Conservation (phyloP, 1,140 invertebrate genomes). For the Plodia interpunctella region DNA sequence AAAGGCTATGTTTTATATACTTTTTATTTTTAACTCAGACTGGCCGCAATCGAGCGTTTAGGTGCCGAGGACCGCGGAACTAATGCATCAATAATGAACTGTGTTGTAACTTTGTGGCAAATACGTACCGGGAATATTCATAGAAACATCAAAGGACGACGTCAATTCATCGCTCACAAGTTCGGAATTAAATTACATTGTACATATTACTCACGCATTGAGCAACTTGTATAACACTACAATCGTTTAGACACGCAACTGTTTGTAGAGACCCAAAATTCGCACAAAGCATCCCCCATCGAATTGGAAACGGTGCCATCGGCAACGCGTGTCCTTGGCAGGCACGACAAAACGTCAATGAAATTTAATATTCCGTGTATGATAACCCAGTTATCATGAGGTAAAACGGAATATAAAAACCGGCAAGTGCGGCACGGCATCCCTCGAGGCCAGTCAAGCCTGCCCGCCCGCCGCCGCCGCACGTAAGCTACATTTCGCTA, state of each 20-base stretch:
- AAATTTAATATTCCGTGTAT: conserved; percentile 66
- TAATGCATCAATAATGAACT: conserved; percentile 36
- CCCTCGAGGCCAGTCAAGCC: conserved; percentile 58
- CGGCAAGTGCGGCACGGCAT: conserved; percentile 50
- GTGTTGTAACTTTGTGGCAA: conserved; percentile 11
- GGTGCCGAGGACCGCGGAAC: conserved; percentile 20
- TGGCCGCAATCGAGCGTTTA: conserved; percentile 20
- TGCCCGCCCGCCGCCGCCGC: conserved; percentile 58
- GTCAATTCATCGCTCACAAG: not conserved
- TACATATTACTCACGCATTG: not conserved
- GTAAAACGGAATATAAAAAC: conserved; percentile 58
- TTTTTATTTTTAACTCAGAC: not conserved
- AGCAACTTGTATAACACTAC: not conserved
- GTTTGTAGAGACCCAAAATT: conserved; percentile 14
- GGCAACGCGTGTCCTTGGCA: conserved; percentile 57
- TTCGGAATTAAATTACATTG: not conserved
- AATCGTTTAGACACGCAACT: conserved; percentile 1
- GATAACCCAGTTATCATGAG: conserved; percentile 70
- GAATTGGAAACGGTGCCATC: conserved; percentile 36
- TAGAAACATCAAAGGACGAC: conserved; percentile 1
- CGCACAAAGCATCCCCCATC: conserved; percentile 20
- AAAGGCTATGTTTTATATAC: not conserved
- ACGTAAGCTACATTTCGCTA: conserved; percentile 59
- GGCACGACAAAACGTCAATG: conserved; percentile 54
- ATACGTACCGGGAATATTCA: not conserved